A percentile compares a stretch with the other conserved stretches of the same genome.
Conservation (phyloP, 2,113 vertebrate species). For the Corythoichthys haematopterus region DNA sequence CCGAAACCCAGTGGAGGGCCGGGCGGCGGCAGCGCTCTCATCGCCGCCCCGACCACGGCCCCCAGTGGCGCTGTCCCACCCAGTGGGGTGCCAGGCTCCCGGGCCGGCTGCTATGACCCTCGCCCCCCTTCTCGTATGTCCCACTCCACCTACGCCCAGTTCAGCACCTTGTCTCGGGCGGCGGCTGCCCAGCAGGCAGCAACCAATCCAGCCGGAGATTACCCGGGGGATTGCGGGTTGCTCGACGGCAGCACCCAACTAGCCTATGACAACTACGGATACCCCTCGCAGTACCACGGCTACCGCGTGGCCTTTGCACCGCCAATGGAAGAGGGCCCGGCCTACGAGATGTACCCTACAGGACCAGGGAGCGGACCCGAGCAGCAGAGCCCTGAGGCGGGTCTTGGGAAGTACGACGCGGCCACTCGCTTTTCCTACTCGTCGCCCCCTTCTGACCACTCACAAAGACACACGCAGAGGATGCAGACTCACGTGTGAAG, state of each 20-base stretch:
- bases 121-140: conserved; percentile 85
- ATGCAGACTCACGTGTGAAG: conserved; percentile 95
- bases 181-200: conserved; percentile 59
- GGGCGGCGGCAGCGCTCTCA: conserved; percentile 38
- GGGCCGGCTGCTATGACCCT: conserved; percentile 78
- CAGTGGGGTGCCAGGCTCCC: conserved; percentile 47
- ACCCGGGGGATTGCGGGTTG: conserved; percentile 70
- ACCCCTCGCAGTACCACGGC: conserved; percentile 74
- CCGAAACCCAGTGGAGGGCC: conserved; percentile 59
- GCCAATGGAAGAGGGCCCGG: conserved; percentile 69
- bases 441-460: conserved; percentile 89
- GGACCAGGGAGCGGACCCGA: conserved; percentile 57
- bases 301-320: conserved; percentile 85
- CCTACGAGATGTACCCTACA: conserved; percentile 76
- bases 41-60: conserved; percentile 39
- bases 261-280: conserved; percentile 84
- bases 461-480: conserved; percentile 89
- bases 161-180: conserved; percentile 78
- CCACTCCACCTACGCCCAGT: conserved; percentile 89
- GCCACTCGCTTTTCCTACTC: conserved; percentile 87
- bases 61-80: conserved; percentile 47
- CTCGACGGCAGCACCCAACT: conserved; percentile 78
- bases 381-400: conserved; percentile 63
- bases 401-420: conserved; percentile 79
- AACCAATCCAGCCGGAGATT: conserved; percentile 67